These are phyloP conservation scores for Pediacus dermestoides DNA, from an alignment of 2,888 invertebrate genomes.

Conservation along the genomic window DNA sequence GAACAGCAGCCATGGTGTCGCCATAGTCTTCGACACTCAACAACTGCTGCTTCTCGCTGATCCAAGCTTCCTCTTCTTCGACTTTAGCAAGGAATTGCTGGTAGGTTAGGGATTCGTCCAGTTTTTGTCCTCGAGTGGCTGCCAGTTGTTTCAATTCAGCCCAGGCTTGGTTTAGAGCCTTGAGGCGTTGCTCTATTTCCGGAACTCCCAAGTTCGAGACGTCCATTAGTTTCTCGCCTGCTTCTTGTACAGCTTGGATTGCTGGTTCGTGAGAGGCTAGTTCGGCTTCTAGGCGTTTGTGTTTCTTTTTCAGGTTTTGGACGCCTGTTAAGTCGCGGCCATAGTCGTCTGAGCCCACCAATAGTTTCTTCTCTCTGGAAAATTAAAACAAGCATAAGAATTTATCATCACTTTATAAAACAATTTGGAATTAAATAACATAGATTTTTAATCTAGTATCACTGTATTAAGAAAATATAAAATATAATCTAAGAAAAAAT, in stretches of 20 bases:
- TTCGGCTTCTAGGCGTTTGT: slow-evolving; percentile 97
- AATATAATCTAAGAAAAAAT: too few relatives aligned
- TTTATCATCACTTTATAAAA: slow-evolving; percentile 11
- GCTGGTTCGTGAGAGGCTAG: slow-evolving; percentile 96
- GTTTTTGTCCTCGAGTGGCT: slow-evolving; percentile 83
- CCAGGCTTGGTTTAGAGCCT: slow-evolving; percentile 89
- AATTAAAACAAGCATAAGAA: slow-evolving; percentile 9
- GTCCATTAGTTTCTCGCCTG: slow-evolving; percentile 89
- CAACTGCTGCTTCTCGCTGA: slow-evolving; percentile 92
- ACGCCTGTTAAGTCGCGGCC: slow-evolving; percentile 97
- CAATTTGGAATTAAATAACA: slow-evolving; percentile 4
- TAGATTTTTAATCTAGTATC: too few relatives aligned
- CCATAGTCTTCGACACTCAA: slow-evolving; percentile 94
- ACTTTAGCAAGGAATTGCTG: slow-evolving; percentile 97
- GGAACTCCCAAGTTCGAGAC: slow-evolving; percentile 89
- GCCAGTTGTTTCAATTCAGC: slow-evolving; percentile 86
- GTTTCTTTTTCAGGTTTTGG: slow-evolving; percentile 97
- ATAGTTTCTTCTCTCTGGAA: slow-evolving; percentile 86
- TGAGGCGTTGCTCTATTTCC: slow-evolving; percentile 83
- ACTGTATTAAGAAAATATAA: too few relatives aligned
- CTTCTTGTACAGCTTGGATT: slow-evolving; percentile 88
- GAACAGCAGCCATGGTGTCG: slow-evolving; percentile 95
- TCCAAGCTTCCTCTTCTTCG: slow-evolving; percentile 99
- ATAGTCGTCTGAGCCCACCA: slow-evolving; percentile 97
- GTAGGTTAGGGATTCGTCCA: slow-evolving; percentile 95